These are phyloP conservation scores for Falco cherrug DNA, from an alignment of 2,797 vertebrate species.

Conservation along the genomic window DNA sequence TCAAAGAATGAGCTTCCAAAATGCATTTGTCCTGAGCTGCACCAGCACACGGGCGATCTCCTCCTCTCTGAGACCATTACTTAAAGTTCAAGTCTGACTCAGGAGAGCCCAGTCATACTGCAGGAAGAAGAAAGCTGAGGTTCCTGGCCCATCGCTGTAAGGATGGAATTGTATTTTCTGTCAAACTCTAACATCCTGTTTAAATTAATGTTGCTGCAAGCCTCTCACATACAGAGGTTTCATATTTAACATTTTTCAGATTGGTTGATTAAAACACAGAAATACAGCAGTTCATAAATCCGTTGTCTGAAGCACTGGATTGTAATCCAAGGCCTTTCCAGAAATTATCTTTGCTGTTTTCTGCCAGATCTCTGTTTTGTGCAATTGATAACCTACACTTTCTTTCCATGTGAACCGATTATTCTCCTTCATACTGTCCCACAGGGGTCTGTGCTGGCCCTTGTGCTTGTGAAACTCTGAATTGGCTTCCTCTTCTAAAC, in stretches of 20 bases:
- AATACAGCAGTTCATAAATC: background rate
- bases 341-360: background rate
- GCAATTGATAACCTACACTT: slow-evolving; percentile 22
- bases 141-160: background rate
- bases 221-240: background rate
- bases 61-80: background rate
- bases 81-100: background rate
- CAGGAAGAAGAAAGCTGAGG: background rate
- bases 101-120: background rate
- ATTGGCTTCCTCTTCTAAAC: slow-evolving; percentile 52
- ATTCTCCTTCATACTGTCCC: slow-evolving; percentile 26
- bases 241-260: slow-evolving; percentile 4
- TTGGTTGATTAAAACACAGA: background rate
- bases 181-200: background rate
- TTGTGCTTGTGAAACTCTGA: slow-evolving; percentile 32
- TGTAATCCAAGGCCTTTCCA: slow-evolving; percentile 51
- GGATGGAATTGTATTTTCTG: slow-evolving; percentile 1
- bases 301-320: slow-evolving; percentile 7
- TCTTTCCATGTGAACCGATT: background rate
- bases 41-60: background rate
- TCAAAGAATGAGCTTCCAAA: background rate
- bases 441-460: background rate
- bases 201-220: slow-evolving; percentile 11
- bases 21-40: background rate
- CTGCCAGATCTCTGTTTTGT: slow-evolving; percentile 9